A percentile compares a stretch with the other conserved stretches of the same genome.
phyloP scores from a whole-genome alignment of 2,888 invertebrate species.

The Dryobotodes eremita region DNA sequence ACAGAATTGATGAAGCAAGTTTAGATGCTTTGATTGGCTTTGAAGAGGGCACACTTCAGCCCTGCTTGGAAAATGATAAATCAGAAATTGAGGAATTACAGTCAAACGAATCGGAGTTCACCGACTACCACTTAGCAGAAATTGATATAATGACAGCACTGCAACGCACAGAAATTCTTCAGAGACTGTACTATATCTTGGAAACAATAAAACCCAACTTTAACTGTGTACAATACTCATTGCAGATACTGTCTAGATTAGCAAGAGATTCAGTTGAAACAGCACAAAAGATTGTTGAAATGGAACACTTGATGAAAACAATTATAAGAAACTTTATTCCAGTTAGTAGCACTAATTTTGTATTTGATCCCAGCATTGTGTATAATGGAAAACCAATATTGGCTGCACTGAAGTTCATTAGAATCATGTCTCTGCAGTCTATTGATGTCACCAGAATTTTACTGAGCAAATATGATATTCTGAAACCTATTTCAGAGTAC shows the following conservation, averaged over 20 bases:
- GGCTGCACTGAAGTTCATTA: constrained; percentile 93
- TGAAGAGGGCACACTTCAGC: constrained; percentile 92
- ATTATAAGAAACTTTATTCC: constrained; percentile 92
- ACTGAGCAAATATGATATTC: constrained; percentile 89
- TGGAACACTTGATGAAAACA: constrained; percentile 92
- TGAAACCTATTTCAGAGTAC: constrained; percentile 90
- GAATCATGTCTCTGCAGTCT: constrained; percentile 93
- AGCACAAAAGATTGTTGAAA: constrained; percentile 91
- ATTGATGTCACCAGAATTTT: constrained; percentile 89
- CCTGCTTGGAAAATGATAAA: constrained; percentile 89
- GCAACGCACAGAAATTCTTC: constrained; percentile 94
- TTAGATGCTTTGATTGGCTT: constrained; percentile 93
- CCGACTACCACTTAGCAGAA: constrained; percentile 96
- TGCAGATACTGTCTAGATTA: constrained; percentile 95
- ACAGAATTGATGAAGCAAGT: constrained; percentile 94
- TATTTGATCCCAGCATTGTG: constrained; percentile 83
- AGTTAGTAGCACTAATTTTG: constrained; percentile 78
- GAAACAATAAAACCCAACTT: constrained; percentile 93
- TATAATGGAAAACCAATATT: constrained; percentile 93
- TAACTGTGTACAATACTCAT: constrained; percentile 93
- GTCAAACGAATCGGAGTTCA: constrained; percentile 91
- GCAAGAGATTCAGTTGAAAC: constrained; percentile 94
- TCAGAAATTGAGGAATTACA: constrained; percentile 90
- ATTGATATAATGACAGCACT: constrained; percentile 94
- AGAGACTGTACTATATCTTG: constrained; percentile 94